phyloP scores from a whole-genome alignment of 2,888 invertebrate genomes.

The Cerastoderma edule region DNA sequence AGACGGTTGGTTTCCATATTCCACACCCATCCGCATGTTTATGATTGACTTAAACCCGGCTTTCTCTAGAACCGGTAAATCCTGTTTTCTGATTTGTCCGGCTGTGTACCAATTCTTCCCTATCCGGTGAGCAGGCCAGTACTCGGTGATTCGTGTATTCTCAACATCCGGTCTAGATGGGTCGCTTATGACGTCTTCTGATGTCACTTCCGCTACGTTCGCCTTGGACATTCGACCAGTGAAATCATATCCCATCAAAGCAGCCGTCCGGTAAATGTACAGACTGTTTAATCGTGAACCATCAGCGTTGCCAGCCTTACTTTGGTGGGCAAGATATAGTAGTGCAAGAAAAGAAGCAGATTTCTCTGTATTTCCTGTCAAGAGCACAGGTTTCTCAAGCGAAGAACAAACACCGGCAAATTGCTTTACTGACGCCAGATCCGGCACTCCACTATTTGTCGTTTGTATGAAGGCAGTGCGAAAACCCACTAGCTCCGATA shows the following conservation, averaged over 20 bases:
- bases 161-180: constrained; percentile 12
- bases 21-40: constrained; percentile 23
- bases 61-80: constrained; percentile 9
- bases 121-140: constrained; percentile 21
- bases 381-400: background rate
- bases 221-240: constrained; percentile 1
- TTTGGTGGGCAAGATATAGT: constrained; percentile 2
- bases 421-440: background rate
- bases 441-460: background rate
- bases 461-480: background rate
- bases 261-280: background rate
- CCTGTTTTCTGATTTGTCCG: constrained; percentile 7
- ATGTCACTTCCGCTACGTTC: constrained; percentile 1
- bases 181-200: background rate
- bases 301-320: background rate
- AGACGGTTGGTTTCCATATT: background rate
- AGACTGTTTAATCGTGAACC: background rate
- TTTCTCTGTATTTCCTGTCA: constrained; percentile 3
- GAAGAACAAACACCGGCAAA: background rate
- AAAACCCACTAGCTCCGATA: background rate
- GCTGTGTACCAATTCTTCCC: constrained; percentile 27
- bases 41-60: constrained; percentile 19
- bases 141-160: background rate
- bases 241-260: constrained; percentile 20
- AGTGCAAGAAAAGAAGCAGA: constrained; percentile 10